phyloP scores from a whole-genome alignment of 1,140 invertebrate species.

The Eupeodes corollae region DNA sequence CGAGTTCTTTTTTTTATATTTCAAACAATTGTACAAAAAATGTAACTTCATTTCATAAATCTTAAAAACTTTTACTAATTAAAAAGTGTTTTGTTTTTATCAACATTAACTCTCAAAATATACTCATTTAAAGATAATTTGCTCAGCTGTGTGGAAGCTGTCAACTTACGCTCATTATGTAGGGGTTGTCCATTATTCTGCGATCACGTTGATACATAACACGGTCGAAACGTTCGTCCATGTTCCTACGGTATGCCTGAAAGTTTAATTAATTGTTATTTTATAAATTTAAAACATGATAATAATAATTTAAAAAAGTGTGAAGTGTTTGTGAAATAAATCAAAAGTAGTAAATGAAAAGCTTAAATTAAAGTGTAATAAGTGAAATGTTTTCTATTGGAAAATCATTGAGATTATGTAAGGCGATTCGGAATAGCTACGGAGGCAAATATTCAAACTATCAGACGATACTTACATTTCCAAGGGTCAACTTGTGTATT shows the following conservation, averaged over 20 bases:
- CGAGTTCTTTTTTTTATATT: no score
- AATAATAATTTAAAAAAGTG: no score
- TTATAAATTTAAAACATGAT: not conserved
- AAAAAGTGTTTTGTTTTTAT: not conserved
- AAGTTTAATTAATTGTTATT: slow-evolving; percentile 3
- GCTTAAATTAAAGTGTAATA: no score
- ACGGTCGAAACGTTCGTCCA: slow-evolving; percentile 40
- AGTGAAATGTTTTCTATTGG: no score
- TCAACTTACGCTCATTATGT: slow-evolving; percentile 41
- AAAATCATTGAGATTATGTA: not conserved
- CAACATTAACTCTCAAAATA: no score
- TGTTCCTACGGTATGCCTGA: slow-evolving; percentile 41
- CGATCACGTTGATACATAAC: slow-evolving; percentile 41
- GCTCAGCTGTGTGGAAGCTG: not conserved
- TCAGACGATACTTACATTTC: slow-evolving; percentile 45
- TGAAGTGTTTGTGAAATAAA: no score
- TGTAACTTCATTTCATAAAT: no score
- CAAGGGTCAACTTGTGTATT: slow-evolving; percentile 44
- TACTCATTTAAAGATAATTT: no score
- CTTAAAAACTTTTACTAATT: no score
- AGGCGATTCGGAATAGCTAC: not conserved
- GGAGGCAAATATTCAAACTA: not conserved
- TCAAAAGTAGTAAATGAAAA: no score
- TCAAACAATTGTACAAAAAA: no score
- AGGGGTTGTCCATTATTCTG: slow-evolving; percentile 42